phyloP scores from a whole-genome alignment of 2,113 vertebrate genomes.

The Odocoileus hemionus region DNA sequence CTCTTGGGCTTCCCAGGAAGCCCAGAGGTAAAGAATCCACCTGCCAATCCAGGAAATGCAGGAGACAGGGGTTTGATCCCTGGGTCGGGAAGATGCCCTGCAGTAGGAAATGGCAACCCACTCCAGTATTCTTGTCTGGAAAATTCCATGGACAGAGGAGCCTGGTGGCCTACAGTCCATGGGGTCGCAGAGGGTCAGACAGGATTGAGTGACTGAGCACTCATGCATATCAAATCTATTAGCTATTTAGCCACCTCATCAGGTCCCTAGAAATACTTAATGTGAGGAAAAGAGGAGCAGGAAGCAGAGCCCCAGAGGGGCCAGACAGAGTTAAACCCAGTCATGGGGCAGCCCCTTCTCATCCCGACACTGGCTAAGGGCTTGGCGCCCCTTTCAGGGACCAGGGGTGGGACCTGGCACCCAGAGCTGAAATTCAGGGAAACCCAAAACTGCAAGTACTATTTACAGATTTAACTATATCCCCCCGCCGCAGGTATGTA shows the following conservation, averaged over 20 bases:
- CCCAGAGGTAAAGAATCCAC: not conserved
- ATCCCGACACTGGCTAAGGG: not conserved
- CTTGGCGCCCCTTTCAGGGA: not conserved
- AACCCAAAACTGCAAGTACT: not conserved
- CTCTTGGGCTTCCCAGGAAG: not conserved
- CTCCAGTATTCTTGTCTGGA: not conserved
- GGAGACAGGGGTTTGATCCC: not conserved
- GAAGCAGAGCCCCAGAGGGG: not conserved
- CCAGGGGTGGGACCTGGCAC: not conserved
- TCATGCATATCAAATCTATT: not conserved
- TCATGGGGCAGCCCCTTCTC: not conserved
- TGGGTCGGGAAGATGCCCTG: not conserved
- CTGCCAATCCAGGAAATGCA: not conserved
- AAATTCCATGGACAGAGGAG: not conserved
- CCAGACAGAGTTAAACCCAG: not conserved
- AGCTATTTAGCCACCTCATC: not conserved
- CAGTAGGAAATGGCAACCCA: not conserved
- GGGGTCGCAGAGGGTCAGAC: not conserved
- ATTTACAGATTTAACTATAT: not conserved
- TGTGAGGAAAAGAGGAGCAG: not conserved
- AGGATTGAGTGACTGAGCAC: not conserved
- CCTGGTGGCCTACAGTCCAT: not conserved
- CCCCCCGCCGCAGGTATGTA: rapidly evolving
- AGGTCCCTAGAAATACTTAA: not conserved
- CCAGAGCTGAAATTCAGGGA: not conserved